Percentiles rank a stretch among this genome's conserved stretches.
These are phyloP conservation scores for Naso thynnoides DNA, from an alignment of 2,797 vertebrate species.

Conservation along the genomic window DNA sequence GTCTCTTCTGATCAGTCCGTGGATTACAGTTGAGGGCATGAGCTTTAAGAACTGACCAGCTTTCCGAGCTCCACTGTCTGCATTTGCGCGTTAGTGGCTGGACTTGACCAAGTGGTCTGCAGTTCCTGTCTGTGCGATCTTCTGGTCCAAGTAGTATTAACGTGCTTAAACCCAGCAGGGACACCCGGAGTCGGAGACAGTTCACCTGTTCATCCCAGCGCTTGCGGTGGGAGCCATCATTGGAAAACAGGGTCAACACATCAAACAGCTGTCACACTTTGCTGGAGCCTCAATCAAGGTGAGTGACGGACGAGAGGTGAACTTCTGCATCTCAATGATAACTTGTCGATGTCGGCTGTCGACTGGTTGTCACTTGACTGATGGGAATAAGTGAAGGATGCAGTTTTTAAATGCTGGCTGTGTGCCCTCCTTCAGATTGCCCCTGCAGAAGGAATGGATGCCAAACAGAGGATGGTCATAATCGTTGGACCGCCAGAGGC, in stretches of 20 bases:
- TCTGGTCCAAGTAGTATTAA: constrained; percentile 15
- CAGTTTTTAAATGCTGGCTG: background rate
- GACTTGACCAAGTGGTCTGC: background rate
- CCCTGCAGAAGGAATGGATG: constrained; percentile 94
- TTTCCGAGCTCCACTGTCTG: constrained; percentile 35
- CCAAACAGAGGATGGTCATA: constrained; percentile 97
- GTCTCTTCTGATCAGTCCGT: constrained; percentile 1
- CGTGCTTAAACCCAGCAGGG: constrained; percentile 81
- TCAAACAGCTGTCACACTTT: constrained; percentile 98
- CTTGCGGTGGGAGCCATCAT: constrained; percentile 98
- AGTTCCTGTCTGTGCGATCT: background rate
- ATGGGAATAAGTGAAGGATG: constrained; percentile 3
- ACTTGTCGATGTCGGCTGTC: background rate
- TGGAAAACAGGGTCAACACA: constrained; percentile 98
- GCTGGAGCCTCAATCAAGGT: constrained; percentile 99
- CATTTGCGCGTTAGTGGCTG: constrained; percentile 7
- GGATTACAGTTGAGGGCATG: background rate
- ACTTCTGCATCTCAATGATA: constrained; percentile 33
- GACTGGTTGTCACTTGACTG: constrained; percentile 5
- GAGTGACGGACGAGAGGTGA: constrained; percentile 51
- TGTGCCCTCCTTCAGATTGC: constrained; percentile 87
- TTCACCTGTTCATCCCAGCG: constrained; percentile 97
- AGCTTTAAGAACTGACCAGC: constrained; percentile 13
- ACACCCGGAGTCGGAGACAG: constrained; percentile 95
- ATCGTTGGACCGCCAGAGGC: constrained; percentile 97